Evolutionary conservation across 2,113 vertebrate genomes (phyloP).

Genomic region (Holacanthus passer): DNA sequence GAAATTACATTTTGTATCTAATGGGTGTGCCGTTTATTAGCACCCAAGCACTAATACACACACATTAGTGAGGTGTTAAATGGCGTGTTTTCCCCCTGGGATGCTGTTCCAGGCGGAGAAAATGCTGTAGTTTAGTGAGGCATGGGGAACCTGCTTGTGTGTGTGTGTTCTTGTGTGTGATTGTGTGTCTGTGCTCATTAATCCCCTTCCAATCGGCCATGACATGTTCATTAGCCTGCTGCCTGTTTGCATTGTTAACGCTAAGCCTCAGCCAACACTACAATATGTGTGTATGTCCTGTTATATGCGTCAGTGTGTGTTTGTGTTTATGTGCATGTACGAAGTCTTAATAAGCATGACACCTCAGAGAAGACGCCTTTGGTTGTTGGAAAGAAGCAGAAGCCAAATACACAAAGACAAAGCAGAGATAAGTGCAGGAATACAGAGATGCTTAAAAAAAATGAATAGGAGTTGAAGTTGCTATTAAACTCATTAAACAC

Average conservation of each 20-base stretch:
- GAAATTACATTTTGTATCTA: constrained; percentile 43
- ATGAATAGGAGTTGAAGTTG: constrained; percentile 21
- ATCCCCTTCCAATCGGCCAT: constrained; percentile 66
- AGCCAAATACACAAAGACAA: constrained; percentile 13
- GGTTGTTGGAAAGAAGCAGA: constrained; percentile 20
- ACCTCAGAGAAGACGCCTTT: constrained; percentile 27
- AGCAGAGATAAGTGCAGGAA: constrained; percentile 1
- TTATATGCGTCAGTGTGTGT: neutral
- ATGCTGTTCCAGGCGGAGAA: constrained; percentile 33
- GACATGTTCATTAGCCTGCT: constrained; percentile 80
- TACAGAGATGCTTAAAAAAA: constrained; percentile 16
- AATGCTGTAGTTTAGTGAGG: constrained; percentile 32
- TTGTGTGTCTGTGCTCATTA: constrained; percentile 64
- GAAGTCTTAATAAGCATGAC: constrained; percentile 35
- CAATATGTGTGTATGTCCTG: constrained; percentile 2
- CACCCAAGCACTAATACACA: constrained; percentile 1
- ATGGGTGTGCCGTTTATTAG: constrained; percentile 45
- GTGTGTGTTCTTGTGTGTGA: neutral
- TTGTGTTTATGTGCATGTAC: constrained; percentile 1
- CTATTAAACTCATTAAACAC: constrained; percentile 31
- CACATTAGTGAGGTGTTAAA: constrained; percentile 52
- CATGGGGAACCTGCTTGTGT: constrained; percentile 26
- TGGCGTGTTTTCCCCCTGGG: constrained; percentile 12
- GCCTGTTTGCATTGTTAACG: constrained; percentile 67
- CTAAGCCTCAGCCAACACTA: constrained; percentile 45